Evolutionary conservation across 2,888 invertebrate genomes (phyloP).

Genomic region (Cheilosia pagana): DNA sequence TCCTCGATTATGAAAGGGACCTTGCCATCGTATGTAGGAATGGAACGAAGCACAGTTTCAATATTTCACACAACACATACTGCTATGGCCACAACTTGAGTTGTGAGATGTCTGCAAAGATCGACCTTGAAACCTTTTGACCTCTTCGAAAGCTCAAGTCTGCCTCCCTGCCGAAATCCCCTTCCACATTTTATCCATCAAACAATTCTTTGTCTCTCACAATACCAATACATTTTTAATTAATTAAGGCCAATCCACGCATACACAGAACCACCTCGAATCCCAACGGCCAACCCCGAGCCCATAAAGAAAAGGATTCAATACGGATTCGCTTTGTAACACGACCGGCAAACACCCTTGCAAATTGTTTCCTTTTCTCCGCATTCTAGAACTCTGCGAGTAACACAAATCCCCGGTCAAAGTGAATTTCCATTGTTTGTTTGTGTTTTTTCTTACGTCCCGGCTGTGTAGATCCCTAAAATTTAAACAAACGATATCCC

Average conservation of each 20-base stretch:
- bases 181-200: neutral
- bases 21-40: too few relatives aligned
- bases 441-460: slow-evolving; percentile 1
- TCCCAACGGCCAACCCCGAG: neutral
- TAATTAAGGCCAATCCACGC: slow-evolving; percentile 17
- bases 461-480: slow-evolving; percentile 15
- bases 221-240: slow-evolving; percentile 9
- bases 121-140: neutral
- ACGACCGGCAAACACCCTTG: slow-evolving; percentile 25
- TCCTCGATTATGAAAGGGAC: too few relatives aligned
- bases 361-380: slow-evolving; percentile 42
- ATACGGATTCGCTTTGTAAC: slow-evolving; percentile 35
- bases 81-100: too few relatives aligned
- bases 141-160: neutral
- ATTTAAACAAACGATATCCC: slow-evolving; percentile 65
- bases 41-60: too few relatives aligned
- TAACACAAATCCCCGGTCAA: slow-evolving; percentile 38
- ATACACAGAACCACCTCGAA: neutral
- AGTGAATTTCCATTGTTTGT: slow-evolving; percentile 46
- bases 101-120: neutral
- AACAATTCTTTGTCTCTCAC: neutral
- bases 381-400: neutral
- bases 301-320: slow-evolving; percentile 48
- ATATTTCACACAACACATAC: too few relatives aligned
- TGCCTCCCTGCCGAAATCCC: neutral